phyloP scores from a whole-genome alignment of 1,140 invertebrate genomes.

The Latrodectus geometricus region DNA sequence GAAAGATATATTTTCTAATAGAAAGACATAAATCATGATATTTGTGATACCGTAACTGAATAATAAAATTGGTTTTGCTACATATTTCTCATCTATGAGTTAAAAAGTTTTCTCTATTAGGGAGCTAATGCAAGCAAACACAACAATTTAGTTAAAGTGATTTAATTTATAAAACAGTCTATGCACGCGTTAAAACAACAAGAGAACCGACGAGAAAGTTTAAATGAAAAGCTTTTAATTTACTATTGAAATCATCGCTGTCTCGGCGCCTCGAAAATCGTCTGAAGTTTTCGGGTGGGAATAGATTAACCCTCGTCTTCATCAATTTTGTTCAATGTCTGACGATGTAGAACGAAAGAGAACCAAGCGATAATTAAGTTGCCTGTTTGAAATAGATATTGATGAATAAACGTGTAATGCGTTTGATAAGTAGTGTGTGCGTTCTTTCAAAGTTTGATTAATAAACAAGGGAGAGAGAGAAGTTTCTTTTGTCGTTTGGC shows the following conservation, averaged over 20 bases:
- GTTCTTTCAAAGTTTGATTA: background rate
- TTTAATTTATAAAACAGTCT: background rate
- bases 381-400: conserved; percentile 1
- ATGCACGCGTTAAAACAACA: background rate
- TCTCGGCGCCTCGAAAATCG: background rate
- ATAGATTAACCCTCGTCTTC: background rate
- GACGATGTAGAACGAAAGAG: background rate
- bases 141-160: too few species aligned
- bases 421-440: background rate
- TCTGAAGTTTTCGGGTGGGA: background rate
- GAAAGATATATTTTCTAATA: too few species aligned
- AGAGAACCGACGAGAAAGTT: background rate
- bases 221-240: background rate
- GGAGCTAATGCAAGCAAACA: too few species aligned
- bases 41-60: too few species aligned
- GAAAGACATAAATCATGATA: too few species aligned
- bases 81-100: too few species aligned
- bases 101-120: too few species aligned
- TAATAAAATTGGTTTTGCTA: too few species aligned
- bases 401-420: background rate
- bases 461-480: background rate
- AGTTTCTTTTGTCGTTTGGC: background rate
- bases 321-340: background rate
- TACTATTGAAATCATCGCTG: background rate
- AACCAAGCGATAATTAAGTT: background rate